Evolutionary conservation across 2,797 vertebrate genomes (phyloP).

Genomic region (Hippopotamyrus pictus): DNA sequence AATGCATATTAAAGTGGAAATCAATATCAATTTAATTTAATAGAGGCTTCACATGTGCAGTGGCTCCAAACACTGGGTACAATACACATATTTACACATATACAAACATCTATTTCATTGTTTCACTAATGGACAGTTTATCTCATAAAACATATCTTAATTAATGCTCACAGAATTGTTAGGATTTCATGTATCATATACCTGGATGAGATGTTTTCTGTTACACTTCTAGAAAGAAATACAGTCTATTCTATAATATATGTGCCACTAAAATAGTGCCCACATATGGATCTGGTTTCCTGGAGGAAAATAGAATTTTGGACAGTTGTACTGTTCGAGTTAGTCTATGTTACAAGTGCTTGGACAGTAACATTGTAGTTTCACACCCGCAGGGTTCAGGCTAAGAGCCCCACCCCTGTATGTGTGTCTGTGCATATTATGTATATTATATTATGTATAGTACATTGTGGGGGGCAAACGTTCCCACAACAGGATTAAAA

Average conservation of each 20-base stretch:
- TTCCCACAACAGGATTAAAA: neutral
- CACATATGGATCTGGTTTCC: neutral
- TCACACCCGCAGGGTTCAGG: neutral
- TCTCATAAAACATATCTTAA: neutral
- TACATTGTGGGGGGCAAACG: neutral
- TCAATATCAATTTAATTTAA: constrained; percentile 4
- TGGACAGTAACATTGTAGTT: neutral
- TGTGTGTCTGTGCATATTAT: neutral
- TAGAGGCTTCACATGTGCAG: constrained; percentile 1
- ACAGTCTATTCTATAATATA: neutral
- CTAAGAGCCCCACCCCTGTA: neutral
- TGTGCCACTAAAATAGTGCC: neutral
- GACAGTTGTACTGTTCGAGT: neutral
- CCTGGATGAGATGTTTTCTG: neutral
- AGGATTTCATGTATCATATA: neutral
- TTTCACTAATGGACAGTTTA: neutral
- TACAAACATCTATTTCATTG: neutral
- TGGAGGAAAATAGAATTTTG: neutral
- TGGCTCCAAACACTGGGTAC: neutral
- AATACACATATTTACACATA: neutral
- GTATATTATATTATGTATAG: neutral
- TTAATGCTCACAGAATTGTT: neutral
- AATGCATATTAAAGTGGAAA: neutral
- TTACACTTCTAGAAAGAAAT: neutral
- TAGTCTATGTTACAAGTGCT: neutral